Percentiles rank a stretch among this genome's conserved stretches.
phyloP scores from a whole-genome alignment of 2,888 invertebrate genomes.

The Torymus texanus region DNA sequence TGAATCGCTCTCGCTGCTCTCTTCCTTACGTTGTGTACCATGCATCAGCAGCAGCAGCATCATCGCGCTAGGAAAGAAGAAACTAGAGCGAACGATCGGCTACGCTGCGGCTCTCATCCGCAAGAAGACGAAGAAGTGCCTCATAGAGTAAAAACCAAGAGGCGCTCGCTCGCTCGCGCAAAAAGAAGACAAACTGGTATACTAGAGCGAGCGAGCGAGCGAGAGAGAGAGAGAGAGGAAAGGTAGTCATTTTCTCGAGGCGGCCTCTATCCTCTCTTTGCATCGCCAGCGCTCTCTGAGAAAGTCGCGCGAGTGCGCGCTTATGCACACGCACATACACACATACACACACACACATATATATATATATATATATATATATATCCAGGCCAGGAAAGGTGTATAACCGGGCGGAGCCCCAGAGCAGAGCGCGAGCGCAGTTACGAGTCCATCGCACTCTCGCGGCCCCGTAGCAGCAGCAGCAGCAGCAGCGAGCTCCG shows the following conservation, averaged over 20 bases:
- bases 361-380: not conserved
- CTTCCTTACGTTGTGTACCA: no score
- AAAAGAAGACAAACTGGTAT: conserved; percentile 47
- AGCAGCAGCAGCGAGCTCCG: not conserved
- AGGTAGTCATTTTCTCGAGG: conserved; percentile 55
- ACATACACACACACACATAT: conserved; percentile 5
- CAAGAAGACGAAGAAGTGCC: conserved; percentile 26
- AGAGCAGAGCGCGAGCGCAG: conserved; percentile 11
- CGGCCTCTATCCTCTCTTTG: conserved; percentile 37
- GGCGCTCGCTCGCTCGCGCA: conserved; percentile 1
- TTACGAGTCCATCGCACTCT: conserved; percentile 54
- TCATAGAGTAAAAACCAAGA: conserved; percentile 14
- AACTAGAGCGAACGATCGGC: conserved; percentile 39
- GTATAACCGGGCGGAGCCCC: conserved; percentile 52
- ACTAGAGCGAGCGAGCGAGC: conserved; percentile 6
- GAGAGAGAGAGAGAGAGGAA: conserved; percentile 15
- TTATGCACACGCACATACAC: conserved; percentile 17
- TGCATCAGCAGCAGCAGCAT: no score
- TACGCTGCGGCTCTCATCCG: not conserved
- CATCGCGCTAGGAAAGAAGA: conserved; percentile 1
- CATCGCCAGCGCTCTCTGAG: conserved; percentile 41
- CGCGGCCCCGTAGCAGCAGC: conserved; percentile 3
- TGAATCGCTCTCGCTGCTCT: no score
- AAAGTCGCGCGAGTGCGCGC: conserved; percentile 43
- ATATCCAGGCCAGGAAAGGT: conserved; percentile 17